Conservation (phyloP, 2,888 invertebrate genomes). For the Leucophenga maculata region DNA sequence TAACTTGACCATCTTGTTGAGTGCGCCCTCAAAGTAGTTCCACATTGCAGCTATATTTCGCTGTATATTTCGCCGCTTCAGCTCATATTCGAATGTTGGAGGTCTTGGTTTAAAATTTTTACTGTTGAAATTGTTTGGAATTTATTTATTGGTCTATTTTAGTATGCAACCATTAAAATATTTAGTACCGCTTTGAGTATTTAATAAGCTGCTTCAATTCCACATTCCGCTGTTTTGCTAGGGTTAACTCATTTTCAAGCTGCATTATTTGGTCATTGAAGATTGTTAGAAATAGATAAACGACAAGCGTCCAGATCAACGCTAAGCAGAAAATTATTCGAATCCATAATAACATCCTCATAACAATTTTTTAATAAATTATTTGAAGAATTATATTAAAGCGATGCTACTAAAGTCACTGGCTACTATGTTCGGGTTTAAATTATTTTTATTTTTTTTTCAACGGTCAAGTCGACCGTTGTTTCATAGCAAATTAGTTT, state of each 20-base stretch:
- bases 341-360: conserved; percentile 45
- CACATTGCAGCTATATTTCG: conserved; percentile 87
- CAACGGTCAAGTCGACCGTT: too few species aligned
- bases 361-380: too few species aligned
- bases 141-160: too few species aligned
- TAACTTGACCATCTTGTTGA: conserved; percentile 77
- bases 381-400: too few species aligned
- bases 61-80: conserved; percentile 80
- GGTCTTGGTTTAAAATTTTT: conserved; percentile 58
- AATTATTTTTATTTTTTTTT: too few species aligned
- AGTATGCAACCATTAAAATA: conserved; percentile 46
- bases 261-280: conserved; percentile 79
- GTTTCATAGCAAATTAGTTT: too few species aligned
- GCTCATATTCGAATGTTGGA: conserved; percentile 83
- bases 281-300: conserved; percentile 66
- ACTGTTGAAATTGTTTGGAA: too few species aligned
- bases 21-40: conserved; percentile 84
- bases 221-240: conserved; percentile 83
- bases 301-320: conserved; percentile 63
- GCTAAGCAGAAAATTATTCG: conserved; percentile 61
- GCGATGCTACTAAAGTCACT: too few species aligned
- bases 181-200: conserved; percentile 4
- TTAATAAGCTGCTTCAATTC: conserved; percentile 81
- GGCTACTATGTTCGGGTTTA: too few species aligned
- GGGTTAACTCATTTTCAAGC: conserved; percentile 83